These are phyloP conservation scores for Myzus persicae DNA, from an alignment of 1,140 invertebrate species.

Conservation along the genomic window DNA sequence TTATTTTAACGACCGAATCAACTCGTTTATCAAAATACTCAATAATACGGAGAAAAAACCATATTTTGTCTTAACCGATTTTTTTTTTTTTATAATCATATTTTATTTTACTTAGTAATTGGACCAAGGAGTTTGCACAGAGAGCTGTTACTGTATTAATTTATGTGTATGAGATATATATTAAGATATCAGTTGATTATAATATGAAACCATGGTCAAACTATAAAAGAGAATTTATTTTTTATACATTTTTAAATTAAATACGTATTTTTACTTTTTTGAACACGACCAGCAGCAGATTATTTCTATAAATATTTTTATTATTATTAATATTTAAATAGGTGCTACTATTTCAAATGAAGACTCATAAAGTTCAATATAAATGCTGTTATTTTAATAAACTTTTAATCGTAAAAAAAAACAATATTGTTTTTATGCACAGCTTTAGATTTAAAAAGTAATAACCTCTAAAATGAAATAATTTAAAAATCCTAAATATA, in stretches of 20 bases:
- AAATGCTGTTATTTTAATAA: not conserved
- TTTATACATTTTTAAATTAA: not conserved
- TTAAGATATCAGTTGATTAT: not conserved
- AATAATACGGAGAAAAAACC: not conserved
- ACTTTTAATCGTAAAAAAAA: constrained; percentile 9
- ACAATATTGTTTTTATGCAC: not conserved
- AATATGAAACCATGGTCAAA: not conserved
- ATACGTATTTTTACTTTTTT: too few relatives aligned
- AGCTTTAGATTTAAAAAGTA: not conserved
- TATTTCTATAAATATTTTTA: not conserved
- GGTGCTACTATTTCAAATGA: not conserved
- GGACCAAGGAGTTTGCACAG: not conserved
- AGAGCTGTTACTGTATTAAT: not conserved
- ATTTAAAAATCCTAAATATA: not conserved
- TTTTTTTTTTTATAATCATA: not conserved
- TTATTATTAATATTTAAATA: constrained; percentile 12
- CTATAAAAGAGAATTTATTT: not conserved
- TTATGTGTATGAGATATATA: not conserved
- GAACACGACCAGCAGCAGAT: not conserved
- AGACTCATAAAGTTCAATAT: not conserved
- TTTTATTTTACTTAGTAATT: not conserved
- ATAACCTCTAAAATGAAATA: not conserved
- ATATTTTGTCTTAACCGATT: not conserved
- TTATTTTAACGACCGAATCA: not conserved
- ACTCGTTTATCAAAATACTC: not conserved